Conservation (phyloP, 2,797 vertebrate genomes). For the Xenentodon cancila region DNA sequence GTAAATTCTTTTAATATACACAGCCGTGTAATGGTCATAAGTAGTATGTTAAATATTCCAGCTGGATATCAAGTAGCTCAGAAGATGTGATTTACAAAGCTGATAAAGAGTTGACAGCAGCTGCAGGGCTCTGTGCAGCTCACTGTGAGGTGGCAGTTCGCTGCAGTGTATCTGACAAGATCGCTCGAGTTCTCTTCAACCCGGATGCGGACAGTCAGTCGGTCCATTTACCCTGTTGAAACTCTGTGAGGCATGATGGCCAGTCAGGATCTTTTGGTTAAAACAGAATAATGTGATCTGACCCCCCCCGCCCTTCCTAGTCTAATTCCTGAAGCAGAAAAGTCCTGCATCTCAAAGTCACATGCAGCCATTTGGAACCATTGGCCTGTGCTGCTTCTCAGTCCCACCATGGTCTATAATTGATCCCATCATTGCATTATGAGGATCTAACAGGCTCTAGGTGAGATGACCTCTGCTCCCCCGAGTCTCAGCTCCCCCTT, state of each 20-base stretch:
- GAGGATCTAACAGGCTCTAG: conserved; percentile 62
- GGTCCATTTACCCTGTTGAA: conserved; percentile 70
- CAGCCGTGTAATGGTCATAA: not conserved
- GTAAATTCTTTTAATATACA: too few relatives aligned
- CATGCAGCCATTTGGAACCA: conserved; percentile 53
- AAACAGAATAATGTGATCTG: conserved; percentile 66
- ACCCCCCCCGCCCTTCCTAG: conserved; percentile 62
- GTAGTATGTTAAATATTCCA: not conserved
- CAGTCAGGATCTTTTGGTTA: conserved; percentile 57
- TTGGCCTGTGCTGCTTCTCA: conserved; percentile 62
- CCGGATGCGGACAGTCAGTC: conserved; percentile 71
- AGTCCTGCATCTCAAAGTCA: conserved; percentile 69
- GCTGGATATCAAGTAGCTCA: not conserved
- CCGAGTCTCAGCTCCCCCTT: conserved; percentile 42
- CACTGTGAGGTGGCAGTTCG: conserved; percentile 10
- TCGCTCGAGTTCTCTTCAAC: conserved; percentile 44
- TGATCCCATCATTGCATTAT: conserved; percentile 76
- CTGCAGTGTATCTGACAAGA: conserved; percentile 12
- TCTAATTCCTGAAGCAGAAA: conserved; percentile 53
- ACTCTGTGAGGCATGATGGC: conserved; percentile 68
- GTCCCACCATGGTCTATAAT: conserved; percentile 65
- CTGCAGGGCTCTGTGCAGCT: not conserved
- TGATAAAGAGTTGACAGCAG: conserved; percentile 6
- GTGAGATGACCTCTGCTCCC: conserved; percentile 69
- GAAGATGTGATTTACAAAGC: not conserved